Evolutionary conservation across 2,113 vertebrate genomes (phyloP).

Genomic region (Astur gentilis): DNA sequence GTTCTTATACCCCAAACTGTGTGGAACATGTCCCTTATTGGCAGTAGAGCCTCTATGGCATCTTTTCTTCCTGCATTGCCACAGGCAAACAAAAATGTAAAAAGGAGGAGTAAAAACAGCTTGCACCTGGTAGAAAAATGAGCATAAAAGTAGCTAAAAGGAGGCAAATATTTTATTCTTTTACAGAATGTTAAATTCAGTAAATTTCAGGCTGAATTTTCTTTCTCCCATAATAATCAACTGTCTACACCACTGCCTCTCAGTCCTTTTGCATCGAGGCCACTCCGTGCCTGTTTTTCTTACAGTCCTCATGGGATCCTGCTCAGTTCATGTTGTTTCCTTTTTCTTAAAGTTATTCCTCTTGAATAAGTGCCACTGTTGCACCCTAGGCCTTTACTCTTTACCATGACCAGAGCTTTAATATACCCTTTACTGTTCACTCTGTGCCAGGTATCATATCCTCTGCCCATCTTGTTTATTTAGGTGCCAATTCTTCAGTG

Average conservation of each 20-base stretch:
- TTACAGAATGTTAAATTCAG: not conserved
- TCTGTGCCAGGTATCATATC: not conserved
- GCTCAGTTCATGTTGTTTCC: not conserved
- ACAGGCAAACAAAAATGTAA: not conserved
- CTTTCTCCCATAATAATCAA: not conserved
- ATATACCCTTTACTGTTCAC: not conserved
- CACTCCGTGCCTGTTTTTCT: not conserved
- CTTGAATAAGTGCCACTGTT: not conserved
- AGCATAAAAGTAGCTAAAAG: not conserved
- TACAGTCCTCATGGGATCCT: not conserved
- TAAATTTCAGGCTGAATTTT: not conserved
- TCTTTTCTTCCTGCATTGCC: not conserved
- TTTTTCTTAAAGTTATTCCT: not conserved
- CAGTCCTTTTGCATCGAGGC: fast-evolving
- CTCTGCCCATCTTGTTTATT: not conserved
- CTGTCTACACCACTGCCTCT: not conserved
- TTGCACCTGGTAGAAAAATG: not conserved
- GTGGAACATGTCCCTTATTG: not conserved
- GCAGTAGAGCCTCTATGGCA: not conserved
- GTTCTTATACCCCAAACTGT: not conserved
- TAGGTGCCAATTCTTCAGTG: not conserved
- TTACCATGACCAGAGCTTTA: not conserved
- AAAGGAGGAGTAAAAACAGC: not conserved
- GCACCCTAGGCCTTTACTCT: not conserved
- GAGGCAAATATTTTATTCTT: not conserved